Base-by-base conservation (phyloP, 2,888 invertebrate genomes). In the Chelonus formosanus region DNA sequence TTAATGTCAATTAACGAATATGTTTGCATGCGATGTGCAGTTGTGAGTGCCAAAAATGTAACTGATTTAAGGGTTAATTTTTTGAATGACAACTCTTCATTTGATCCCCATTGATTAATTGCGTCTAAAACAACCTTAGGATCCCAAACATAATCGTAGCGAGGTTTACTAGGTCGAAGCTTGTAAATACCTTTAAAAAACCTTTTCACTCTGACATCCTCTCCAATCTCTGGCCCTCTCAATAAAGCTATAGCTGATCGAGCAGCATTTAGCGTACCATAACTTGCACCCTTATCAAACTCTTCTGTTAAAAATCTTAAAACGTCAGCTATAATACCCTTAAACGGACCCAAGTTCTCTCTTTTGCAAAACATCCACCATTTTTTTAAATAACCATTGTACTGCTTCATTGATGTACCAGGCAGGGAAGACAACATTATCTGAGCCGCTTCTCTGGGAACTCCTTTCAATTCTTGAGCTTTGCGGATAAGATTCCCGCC, bases 401-500 rank as follows among this genome's bases (percentile, higher is more conserved):
- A 76, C 63, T 75, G 75, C 47, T 71, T 73, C 0, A 75, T 44
- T 1, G 74, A 72, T 61, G 67, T 62, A 1, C 66, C 43, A 5
- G 70, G 67, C 55, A 76, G 55, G 6, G 74, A 75, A 5, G 73
- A 71, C 65, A 69, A 55, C 66, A 65, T 61, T n/a, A 67, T 64
- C 54, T 59, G 57, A 7, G 62, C 52, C 6, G 67, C 66, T 7
- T 59, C 55, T 58, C 68, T 59, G 48, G 75, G 76, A 6, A 71
- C 65, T 20, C 65, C 56, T 40, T 65, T 69, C 53, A 66, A 8
- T 35, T 58, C 36, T 40, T 73, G 69, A n/a, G 70, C 73, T 48
- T 72, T 64, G 67, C 69, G n/a, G 73, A 75, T 71, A 75, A 71
- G 55, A 58, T 44, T 50, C 71, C 72, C 59, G 65, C 75, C 53